Conservation (phyloP, 2,113 vertebrate genomes). For the Callocephalon fimbriatum region DNA sequence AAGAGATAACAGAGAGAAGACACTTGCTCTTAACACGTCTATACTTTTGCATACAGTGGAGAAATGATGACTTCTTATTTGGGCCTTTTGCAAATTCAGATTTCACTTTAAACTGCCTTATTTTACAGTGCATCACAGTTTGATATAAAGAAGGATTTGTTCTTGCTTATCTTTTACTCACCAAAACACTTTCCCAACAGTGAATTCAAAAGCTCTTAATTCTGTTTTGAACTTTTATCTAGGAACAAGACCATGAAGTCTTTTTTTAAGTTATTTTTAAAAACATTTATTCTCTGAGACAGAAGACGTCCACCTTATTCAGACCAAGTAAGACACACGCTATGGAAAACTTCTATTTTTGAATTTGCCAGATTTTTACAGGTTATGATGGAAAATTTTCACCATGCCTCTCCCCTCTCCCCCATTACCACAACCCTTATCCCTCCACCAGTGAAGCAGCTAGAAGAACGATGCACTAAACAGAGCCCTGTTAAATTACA, state of each 20-base stretch:
- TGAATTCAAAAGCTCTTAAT: neutral
- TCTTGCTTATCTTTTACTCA: neutral
- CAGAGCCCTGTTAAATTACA: constrained; percentile 68
- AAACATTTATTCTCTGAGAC: neutral
- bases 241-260: neutral
- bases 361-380: neutral
- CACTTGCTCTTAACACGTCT: neutral
- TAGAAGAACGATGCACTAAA: constrained; percentile 27
- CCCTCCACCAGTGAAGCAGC: constrained; percentile 34
- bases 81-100: neutral
- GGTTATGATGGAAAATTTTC: neutral
- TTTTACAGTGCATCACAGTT: neutral
- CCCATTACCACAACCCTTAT: constrained; percentile 30
- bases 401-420: neutral
- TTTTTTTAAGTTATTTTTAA: neutral
- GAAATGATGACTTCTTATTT: neutral
- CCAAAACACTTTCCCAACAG: neutral
- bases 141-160: neutral
- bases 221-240: neutral
- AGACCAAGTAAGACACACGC: neutral
- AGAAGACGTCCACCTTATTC: neutral
- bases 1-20: neutral
- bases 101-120: neutral
- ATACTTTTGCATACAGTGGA: neutral
- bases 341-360: neutral